These are phyloP conservation scores for Crossaster papposus DNA, from an alignment of 53 echinoderm and acorn worm species.

Conservation along the genomic window DNA sequence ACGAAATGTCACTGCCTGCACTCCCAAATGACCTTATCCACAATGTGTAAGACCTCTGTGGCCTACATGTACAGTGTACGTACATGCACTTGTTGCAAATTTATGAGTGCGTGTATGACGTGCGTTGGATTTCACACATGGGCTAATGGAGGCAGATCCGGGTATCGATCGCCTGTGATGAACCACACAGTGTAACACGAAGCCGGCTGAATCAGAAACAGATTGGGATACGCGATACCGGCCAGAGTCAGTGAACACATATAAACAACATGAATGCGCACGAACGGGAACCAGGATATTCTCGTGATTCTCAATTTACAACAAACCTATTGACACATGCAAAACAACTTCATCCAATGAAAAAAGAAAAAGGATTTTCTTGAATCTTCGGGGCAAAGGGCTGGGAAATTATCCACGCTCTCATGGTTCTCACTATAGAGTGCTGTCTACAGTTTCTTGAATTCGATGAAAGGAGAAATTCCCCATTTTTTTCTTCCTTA, in stretches of 20 bases:
- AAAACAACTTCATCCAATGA: neutral
- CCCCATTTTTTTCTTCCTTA: no score
- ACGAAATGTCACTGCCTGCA: neutral
- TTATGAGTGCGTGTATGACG: neutral
- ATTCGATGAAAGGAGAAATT: no score
- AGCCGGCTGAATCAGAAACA: neutral
- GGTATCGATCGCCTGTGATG: neutral
- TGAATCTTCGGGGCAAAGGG: no score
- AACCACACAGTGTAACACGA: constrained; percentile 5
- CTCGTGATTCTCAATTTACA: neutral
- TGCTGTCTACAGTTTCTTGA: no score
- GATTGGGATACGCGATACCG: neutral
- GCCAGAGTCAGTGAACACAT: neutral
- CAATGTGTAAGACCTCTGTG: neutral
- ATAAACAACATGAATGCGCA: neutral
- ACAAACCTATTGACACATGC: neutral
- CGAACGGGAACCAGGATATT: neutral
- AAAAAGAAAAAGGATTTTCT: neutral
- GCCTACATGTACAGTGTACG: no score
- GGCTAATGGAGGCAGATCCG: neutral
- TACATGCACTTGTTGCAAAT: neutral
- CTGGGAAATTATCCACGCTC: no score
- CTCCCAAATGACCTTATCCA: neutral
- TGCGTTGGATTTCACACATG: neutral
- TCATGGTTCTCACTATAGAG: no score